These are phyloP conservation scores for Corvus moneduloides DNA, from an alignment of 2,113 vertebrate genomes.

Conservation along the genomic window DNA sequence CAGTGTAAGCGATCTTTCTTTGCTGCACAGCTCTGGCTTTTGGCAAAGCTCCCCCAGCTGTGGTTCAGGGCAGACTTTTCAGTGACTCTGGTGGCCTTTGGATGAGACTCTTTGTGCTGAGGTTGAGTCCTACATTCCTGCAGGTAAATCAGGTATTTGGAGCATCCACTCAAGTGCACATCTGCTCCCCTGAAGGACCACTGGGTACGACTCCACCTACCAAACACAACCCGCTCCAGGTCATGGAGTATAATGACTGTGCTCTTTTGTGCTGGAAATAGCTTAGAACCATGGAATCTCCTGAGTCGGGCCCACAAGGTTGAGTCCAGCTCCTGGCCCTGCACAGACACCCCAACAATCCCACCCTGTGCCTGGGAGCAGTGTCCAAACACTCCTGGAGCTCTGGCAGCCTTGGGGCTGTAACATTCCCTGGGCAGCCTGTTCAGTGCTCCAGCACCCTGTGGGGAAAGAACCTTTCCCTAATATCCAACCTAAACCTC, in stretches of 20 bases:
- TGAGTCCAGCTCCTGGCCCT: background rate
- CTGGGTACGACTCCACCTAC: background rate
- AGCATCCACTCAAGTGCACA: background rate
- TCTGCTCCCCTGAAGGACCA: background rate
- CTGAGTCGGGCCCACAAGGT: background rate
- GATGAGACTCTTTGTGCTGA: background rate
- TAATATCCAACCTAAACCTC: background rate
- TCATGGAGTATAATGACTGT: background rate
- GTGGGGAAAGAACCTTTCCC: background rate
- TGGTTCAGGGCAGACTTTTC: background rate
- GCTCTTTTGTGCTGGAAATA: background rate
- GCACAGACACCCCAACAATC: background rate
- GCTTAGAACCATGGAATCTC: accelerated
- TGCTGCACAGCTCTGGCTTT: background rate
- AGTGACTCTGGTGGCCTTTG: background rate
- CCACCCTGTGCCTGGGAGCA: background rate
- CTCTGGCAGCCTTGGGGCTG: background rate
- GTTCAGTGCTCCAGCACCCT: accelerated
- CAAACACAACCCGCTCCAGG: background rate
- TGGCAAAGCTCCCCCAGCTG: background rate
- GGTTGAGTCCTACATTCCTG: background rate
- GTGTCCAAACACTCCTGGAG: accelerated
- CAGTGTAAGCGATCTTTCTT: background rate
- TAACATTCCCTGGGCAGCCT: background rate
- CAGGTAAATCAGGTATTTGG: background rate